Evolutionary conservation across 2,888 invertebrate genomes (phyloP).

Genomic region (Meiosimyza platycephala): DNA sequence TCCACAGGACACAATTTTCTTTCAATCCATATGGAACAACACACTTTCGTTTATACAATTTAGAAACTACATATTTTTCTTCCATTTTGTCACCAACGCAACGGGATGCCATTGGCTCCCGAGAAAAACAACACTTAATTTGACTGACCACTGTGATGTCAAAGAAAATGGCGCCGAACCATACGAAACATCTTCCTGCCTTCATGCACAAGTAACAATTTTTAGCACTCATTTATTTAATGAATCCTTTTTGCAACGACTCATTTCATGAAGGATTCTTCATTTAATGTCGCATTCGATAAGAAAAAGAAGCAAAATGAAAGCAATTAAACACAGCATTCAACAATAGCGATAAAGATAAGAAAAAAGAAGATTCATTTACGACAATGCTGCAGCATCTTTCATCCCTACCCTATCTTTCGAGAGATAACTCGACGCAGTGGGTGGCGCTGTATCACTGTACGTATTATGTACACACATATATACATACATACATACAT

Average conservation of each 20-base stretch:
- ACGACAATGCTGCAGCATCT: background rate
- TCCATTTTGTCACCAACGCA: no score
- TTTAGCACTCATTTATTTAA: background rate
- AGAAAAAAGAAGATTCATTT: constrained; percentile 25
- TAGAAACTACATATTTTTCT: no score
- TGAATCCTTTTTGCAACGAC: background rate
- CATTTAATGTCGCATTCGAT: constrained; percentile 20
- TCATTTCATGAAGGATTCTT: constrained; percentile 6
- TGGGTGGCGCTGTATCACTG: no score
- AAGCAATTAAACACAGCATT: constrained; percentile 33
- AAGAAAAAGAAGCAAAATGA: constrained; percentile 28
- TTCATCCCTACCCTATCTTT: no score
- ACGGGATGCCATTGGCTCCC: background rate
- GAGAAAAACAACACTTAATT: background rate
- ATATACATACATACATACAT: no score
- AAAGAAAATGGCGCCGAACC: constrained; percentile 15
- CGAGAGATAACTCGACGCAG: no score
- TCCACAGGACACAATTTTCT: no score
- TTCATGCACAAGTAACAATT: background rate
- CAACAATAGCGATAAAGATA: background rate
- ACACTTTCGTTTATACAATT: no score
- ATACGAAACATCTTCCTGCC: background rate
- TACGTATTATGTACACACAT: no score
- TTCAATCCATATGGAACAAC: no score
- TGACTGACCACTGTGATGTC: background rate